A percentile compares a stretch with the other conserved stretches of the same genome.
Evolutionary conservation across 2,113 vertebrate species (phyloP).

Genomic region (Stegostoma tigrinum): DNA sequence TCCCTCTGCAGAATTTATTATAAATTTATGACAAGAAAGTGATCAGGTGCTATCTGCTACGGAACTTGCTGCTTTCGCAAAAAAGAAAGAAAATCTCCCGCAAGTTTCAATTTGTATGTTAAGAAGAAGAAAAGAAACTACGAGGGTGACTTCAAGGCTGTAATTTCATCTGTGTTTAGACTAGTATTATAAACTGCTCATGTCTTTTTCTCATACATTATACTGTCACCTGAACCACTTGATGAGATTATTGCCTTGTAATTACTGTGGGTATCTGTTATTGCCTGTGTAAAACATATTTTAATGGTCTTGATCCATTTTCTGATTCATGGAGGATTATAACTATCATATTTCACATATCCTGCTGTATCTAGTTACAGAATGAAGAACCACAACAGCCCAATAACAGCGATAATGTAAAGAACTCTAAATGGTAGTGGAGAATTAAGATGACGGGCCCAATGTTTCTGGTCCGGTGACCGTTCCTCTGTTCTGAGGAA

Average conservation of each 20-base stretch:
- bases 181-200: not conserved
- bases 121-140: not conserved
- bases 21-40: not conserved
- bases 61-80: not conserved
- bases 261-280: conserved; percentile 27
- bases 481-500: too few species aligned
- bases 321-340: conserved; percentile 16
- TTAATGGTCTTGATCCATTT: conserved; percentile 27
- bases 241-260: conserved; percentile 31
- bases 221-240: conserved; percentile 30
- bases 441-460: not conserved
- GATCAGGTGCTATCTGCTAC: not conserved
- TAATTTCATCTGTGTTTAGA: conserved; percentile 30
- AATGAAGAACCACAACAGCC: not conserved
- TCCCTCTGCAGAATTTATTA: not conserved
- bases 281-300: not conserved
- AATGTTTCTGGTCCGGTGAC: not conserved
- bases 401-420: not conserved
- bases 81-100: not conserved
- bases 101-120: not conserved
- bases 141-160: conserved; percentile 33
- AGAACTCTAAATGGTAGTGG: not conserved
- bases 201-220: not conserved
- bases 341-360: conserved; percentile 12
- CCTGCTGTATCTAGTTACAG: not conserved